Conservation (phyloP, 2,888 invertebrate species). For the Argyra leucocephala region DNA sequence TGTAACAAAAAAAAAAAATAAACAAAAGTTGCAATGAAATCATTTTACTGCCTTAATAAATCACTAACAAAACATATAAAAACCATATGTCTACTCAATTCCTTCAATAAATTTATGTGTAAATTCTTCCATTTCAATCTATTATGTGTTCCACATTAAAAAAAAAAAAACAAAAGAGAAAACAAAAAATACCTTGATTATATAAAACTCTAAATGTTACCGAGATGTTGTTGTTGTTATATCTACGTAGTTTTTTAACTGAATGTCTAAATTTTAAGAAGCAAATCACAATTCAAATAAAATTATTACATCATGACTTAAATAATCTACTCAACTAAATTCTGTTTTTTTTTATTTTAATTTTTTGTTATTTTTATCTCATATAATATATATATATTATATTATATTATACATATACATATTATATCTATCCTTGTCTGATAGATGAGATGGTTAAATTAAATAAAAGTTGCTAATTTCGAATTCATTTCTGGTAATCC, state of each 20-base stretch:
- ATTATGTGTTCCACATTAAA: no score
- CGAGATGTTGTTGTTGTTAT: no score
- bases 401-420: neutral
- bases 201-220: no score
- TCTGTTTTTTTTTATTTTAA: no score
- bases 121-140: neutral
- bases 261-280: neutral
- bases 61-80: neutral
- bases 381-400: neutral
- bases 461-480: neutral
- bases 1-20: no score
- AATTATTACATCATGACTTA: no score
- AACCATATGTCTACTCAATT: neutral
- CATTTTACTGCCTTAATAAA: neutral
- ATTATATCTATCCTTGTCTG: neutral
- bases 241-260: no score
- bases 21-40: no score
- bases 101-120: neutral
- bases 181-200: no score
- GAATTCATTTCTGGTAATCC: constrained; percentile 1
- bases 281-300: neutral
- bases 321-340: no score
- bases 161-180: no score
- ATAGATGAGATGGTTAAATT: neutral
- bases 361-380: no score